Percentiles rank a stretch among this genome's conserved stretches.
Conservation (phyloP, 2,888 invertebrate genomes). For the Volucella inflata region DNA sequence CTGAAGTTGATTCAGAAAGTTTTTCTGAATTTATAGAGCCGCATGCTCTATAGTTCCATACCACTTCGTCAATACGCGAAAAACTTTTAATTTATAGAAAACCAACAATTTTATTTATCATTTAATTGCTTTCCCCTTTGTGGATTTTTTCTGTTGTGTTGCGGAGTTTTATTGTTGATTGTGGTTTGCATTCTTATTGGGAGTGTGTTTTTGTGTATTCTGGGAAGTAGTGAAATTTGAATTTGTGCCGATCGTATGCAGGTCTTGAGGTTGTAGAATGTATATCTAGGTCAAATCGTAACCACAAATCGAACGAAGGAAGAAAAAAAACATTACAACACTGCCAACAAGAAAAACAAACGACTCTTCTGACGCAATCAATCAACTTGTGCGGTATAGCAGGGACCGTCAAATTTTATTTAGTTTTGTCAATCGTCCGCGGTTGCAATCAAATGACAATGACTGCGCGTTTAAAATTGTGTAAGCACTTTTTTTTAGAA, state of each 20-base stretch:
- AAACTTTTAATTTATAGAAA: conserved; percentile 47
- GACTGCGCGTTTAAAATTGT: not conserved
- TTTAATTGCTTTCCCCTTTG: conserved; percentile 58
- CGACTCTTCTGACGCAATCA: conserved; percentile 26
- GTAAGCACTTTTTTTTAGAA: not conserved
- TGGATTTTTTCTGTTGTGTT: conserved; percentile 35
- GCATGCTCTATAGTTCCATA: not conserved
- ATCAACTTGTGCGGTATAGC: not conserved
- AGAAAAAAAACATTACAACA: not conserved
- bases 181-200: not conserved
- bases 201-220: not conserved
- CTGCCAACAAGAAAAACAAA: too few species aligned
- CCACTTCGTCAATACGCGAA: conserved; percentile 16
- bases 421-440: conserved; percentile 9
- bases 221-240: not conserved
- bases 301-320: conserved; percentile 29
- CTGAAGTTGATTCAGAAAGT: conserved; percentile 15
- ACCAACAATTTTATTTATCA: conserved; percentile 53
- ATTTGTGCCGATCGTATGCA: conserved; percentile 5
- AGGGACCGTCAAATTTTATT: not conserved
- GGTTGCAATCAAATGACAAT: conserved; percentile 21
- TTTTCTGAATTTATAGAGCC: not conserved
- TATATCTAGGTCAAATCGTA: conserved; percentile 42
- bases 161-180: conserved; percentile 4
- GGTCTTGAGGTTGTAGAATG: conserved; percentile 1